Evolutionary conservation across 2,888 invertebrate genomes (phyloP).

Genomic region (Digitonthophagus gazella): DNA sequence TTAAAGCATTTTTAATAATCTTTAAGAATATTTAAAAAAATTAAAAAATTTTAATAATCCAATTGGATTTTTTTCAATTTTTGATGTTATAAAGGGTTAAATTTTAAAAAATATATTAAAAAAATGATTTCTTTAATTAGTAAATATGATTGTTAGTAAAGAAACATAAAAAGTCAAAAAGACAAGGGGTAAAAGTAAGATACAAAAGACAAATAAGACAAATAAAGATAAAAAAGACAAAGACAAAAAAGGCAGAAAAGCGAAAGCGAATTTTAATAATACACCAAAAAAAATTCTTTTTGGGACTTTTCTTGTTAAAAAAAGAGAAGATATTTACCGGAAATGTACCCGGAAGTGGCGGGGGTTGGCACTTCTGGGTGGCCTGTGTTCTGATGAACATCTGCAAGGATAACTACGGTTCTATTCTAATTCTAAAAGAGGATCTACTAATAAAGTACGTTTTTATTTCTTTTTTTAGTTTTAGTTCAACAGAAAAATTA

Average conservation of each 20-base stretch:
- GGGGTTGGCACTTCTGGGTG: conserved; percentile 18
- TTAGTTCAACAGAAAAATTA: too few relatives aligned
- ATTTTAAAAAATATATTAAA: too few relatives aligned
- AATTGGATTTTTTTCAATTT: too few relatives aligned
- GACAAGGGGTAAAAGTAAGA: too few relatives aligned
- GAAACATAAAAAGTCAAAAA: too few relatives aligned
- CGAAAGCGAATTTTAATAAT: background rate
- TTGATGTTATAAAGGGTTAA: too few relatives aligned
- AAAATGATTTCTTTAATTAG: too few relatives aligned
- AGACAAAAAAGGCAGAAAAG: conserved; percentile 17
- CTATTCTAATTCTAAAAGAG: conserved; percentile 8
- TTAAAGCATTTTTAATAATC: too few relatives aligned
- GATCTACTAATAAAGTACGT: conserved; percentile 20
- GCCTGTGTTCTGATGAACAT: conserved; percentile 17
- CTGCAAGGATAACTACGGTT: conserved; percentile 20
- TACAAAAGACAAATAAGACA: too few relatives aligned
- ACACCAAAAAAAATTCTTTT: background rate
- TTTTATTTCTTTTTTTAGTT: background rate
- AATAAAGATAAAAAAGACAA: conserved; percentile 4
- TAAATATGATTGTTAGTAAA: too few relatives aligned
- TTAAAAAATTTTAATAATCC: too few relatives aligned
- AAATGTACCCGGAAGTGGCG: conserved; percentile 12
- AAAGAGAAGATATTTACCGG: conserved; percentile 20
- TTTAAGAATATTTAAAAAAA: too few relatives aligned
- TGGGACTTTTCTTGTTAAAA: background rate